Evolutionary conservation across 1,140 invertebrate species (phyloP).

Genomic region (Eriosoma lanigerum): DNA sequence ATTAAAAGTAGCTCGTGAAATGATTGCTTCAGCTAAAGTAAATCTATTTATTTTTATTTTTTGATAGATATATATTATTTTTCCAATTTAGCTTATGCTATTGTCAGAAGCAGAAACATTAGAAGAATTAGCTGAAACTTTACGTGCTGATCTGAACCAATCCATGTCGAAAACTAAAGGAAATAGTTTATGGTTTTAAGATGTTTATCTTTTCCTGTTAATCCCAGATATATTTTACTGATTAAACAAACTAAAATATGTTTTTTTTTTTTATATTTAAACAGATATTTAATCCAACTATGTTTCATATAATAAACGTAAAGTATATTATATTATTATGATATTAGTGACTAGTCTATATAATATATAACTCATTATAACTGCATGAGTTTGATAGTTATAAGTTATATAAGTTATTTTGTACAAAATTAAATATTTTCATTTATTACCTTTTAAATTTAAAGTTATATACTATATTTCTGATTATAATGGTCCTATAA

Average conservation of each 20-base stretch:
- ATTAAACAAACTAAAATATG: not conserved
- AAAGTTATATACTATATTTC: too few relatives aligned
- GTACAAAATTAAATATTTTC: too few relatives aligned
- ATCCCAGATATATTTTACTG: not conserved
- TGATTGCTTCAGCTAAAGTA: constrained; percentile 83
- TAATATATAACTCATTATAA: too few relatives aligned
- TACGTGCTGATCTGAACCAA: constrained; percentile 59
- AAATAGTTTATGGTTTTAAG: constrained; percentile 28
- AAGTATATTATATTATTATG: too few relatives aligned
- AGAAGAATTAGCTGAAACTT: constrained; percentile 74
- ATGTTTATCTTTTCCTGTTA: not conserved
- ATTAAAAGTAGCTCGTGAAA: constrained; percentile 69
- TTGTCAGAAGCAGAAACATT: constrained; percentile 78
- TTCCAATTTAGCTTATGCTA: constrained; percentile 69
- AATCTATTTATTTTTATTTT: constrained; percentile 32
- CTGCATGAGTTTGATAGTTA: too few relatives aligned
- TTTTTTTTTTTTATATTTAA: too few relatives aligned
- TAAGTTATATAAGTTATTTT: too few relatives aligned
- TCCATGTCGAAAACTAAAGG: constrained; percentile 37
- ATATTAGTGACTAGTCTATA: too few relatives aligned
- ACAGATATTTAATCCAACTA: too few relatives aligned
- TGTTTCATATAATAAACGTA: too few relatives aligned
- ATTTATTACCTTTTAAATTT: too few relatives aligned
- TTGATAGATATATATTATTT: not conserved
- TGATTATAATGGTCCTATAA: too few relatives aligned